Evolutionary conservation across 2,113 vertebrate species (phyloP).

Genomic region (Rhinopomastus cyanomelas): DNA sequence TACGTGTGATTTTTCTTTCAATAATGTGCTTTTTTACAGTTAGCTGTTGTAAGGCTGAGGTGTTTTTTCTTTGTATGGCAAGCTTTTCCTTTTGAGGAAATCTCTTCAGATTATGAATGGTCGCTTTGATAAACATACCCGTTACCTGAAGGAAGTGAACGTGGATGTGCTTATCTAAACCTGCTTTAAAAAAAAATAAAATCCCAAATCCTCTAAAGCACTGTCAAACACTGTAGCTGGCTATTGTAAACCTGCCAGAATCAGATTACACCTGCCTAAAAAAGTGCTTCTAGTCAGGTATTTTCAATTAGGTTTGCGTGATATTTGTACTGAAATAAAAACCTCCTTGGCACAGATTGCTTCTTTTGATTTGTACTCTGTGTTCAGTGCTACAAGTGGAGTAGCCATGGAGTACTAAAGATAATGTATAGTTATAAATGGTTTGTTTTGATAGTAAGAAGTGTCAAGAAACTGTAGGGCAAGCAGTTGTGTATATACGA

Average conservation of each 20-base stretch:
- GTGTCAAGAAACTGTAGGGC: neutral
- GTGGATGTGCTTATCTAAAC: neutral
- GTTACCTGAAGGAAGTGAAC: neutral
- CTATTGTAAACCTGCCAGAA: slow-evolving; percentile 1
- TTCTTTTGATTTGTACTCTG: neutral
- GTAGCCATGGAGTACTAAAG: neutral
- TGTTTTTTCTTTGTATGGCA: neutral
- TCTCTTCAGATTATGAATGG: neutral
- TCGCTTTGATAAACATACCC: neutral
- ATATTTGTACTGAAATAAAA: neutral
- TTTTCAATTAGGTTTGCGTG: neutral
- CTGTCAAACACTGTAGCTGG: neutral
- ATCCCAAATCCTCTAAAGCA: neutral
- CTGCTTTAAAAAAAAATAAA: neutral
- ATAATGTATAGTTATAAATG: neutral
- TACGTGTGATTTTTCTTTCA: neutral
- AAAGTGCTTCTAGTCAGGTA: neutral
- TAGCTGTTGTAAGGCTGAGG: neutral
- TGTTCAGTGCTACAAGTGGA: neutral
- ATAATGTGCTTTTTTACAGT: neutral
- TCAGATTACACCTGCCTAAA: neutral
- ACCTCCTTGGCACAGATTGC: fast-evolving
- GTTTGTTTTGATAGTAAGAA: slow-evolving; percentile 14
- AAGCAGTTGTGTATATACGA: neutral
- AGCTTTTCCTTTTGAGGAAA: neutral